Base-by-base conservation (phyloP, 1,140 invertebrate species). In the Phenacoccus solenopsis region DNA sequence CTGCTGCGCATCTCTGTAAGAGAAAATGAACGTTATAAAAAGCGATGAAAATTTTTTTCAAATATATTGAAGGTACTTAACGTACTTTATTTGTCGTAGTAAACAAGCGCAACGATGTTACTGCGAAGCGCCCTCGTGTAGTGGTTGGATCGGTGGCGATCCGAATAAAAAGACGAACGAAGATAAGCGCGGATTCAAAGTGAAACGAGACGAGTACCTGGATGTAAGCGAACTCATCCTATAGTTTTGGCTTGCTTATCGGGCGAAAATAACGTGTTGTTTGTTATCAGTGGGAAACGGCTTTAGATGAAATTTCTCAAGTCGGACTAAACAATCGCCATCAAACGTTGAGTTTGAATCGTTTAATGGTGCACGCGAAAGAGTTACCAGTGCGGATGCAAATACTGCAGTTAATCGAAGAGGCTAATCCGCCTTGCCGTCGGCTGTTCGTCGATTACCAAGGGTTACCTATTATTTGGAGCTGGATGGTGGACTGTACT, bases 91-190 rank as follows among this genome's bases (percentile, higher is more conserved):
- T 71, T 72, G 21, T 76, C 90, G 89, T 1, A n/a, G n/a, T n/a
- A 93, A 96, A 80, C 91, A 94, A 79, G 93, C 94, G 1, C 94
- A 98, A 79, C 89, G 88, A 71, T 98, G 96, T 81, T 97, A 85
- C 78, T 98, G 96, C 78, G 92, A 91, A 73, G 83, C 92, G 1
- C 73, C 82, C 3, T 89, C 87, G 73, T 98, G 96, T 78, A 85
- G 93, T 7, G 96, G 96, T 5, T 95, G 91, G 87, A 93, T 98
- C 69, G 95, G 95, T 9, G 89, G 90, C 69, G 87, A 91, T 73
- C 90, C 90, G 0, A 86, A 88, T 28, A 82, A 83, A 1, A 86
- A 88, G 49, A 85, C 87, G 72, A 74, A 84, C 80, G 72, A 84
- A 81, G 71, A 83, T 78, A 69, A 82, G 75, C 70, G 84, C 73